Conservation (phyloP, 2,113 vertebrate species). For the Pterocles orientalis region DNA sequence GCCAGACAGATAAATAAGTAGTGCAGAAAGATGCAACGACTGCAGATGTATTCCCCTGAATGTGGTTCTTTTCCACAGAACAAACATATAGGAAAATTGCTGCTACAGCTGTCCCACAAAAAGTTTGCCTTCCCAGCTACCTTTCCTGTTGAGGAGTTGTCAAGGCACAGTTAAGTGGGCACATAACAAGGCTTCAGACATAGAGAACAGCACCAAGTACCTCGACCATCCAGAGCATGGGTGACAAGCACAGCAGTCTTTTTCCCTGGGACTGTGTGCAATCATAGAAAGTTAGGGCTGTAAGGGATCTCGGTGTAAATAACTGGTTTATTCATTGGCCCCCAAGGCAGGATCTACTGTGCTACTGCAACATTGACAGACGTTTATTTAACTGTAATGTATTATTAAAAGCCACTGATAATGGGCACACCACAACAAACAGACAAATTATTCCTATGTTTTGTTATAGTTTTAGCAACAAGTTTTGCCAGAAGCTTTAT, state of each 20-base stretch:
- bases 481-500: neutral
- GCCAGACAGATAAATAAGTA: neutral
- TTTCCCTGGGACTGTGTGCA: neutral
- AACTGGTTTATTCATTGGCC: neutral
- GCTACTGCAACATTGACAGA: neutral
- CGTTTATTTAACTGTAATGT: neutral
- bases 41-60: neutral
- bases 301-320: neutral
- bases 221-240: neutral
- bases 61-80: neutral
- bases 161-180: neutral
- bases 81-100: neutral
- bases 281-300: neutral
- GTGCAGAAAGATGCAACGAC: neutral
- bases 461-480: neutral
- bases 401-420: neutral
- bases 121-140: neutral
- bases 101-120: neutral
- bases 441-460: neutral
- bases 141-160: neutral
- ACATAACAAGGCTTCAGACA: neutral
- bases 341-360: neutral
- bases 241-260: neutral
- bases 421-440: neutral
- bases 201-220: neutral